Conservation (phyloP, 2,113 vertebrate genomes). For the Atrichornis clamosus region DNA sequence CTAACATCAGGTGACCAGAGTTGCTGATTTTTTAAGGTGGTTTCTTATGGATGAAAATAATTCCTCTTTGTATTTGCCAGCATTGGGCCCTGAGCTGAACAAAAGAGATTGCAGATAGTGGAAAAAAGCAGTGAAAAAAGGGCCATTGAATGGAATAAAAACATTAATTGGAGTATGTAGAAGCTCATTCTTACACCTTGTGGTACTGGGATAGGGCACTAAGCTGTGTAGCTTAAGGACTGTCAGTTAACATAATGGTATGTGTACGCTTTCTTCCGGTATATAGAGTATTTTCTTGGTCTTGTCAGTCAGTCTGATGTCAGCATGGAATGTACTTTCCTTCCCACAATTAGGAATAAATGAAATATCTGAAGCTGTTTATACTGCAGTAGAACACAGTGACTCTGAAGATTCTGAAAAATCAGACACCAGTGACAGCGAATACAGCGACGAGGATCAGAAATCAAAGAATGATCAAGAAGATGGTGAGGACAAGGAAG, state of each 20-base stretch:
- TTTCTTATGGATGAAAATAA: neutral
- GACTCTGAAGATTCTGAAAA: constrained; percentile 97
- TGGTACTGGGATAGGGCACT: neutral
- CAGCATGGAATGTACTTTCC: constrained; percentile 41
- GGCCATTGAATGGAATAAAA: neutral
- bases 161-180: neutral
- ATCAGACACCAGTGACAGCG: constrained; percentile 92
- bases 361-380: constrained; percentile 94
- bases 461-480: constrained; percentile 85
- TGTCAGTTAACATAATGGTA: neutral
- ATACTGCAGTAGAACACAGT: constrained; percentile 90
- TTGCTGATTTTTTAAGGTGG: neutral
- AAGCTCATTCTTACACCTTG: neutral
- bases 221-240: neutral
- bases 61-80: neutral
- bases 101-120: neutral
- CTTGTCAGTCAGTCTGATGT: neutral
- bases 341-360: constrained; percentile 85
- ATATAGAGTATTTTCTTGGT: neutral
- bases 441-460: constrained; percentile 90
- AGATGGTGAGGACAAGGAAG: constrained; percentile 81
- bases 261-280: neutral
- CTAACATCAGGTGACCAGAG: neutral
- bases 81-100: neutral
- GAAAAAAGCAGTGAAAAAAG: neutral